Conservation (phyloP, 2,797 vertebrate genomes). For the Ciconia nigra region DNA sequence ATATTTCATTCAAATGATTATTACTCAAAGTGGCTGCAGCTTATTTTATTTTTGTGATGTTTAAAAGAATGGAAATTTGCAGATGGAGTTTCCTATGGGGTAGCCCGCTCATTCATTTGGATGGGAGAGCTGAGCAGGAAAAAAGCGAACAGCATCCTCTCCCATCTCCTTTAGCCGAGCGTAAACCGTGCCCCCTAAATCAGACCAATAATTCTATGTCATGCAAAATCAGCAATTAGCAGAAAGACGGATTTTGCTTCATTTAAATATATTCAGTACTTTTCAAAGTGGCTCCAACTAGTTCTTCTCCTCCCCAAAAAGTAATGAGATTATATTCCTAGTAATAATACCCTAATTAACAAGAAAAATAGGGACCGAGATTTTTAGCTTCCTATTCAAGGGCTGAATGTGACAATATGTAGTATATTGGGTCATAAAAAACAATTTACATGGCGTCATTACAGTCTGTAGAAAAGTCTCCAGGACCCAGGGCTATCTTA, state of each 20-base stretch:
- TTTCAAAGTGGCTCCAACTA: conserved; percentile 51
- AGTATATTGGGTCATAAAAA: conserved; percentile 60
- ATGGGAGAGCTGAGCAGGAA: neutral
- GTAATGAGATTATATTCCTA: conserved; percentile 58
- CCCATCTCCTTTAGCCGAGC: neutral
- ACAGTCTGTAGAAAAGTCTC: conserved; percentile 58
- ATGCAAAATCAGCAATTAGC: conserved; percentile 54
- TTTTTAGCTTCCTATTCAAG: conserved; percentile 62
- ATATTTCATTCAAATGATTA: conserved; percentile 57
- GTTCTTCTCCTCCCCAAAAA: conserved; percentile 61
- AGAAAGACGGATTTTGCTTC: conserved; percentile 36
- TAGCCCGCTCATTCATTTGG: neutral
- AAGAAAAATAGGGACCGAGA: conserved; percentile 56
- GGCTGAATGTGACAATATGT: conserved; percentile 64
- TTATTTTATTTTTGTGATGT: conserved; percentile 16
- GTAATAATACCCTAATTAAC: conserved; percentile 59
- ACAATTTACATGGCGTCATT: conserved; percentile 65
- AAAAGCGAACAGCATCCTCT: neutral
- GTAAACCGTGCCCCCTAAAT: neutral
- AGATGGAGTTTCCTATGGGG: neutral
- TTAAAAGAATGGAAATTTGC: conserved; percentile 33
- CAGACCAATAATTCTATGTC: conserved; percentile 2
- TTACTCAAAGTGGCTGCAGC: conserved; percentile 6
- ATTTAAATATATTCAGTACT: conserved; percentile 51
- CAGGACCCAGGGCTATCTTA: conserved; percentile 60